A percentile compares a stretch with the other conserved stretches of the same genome.
Evolutionary conservation across 1,140 invertebrate genomes (phyloP).

Genomic region (Ceratosolen solmsi): DNA sequence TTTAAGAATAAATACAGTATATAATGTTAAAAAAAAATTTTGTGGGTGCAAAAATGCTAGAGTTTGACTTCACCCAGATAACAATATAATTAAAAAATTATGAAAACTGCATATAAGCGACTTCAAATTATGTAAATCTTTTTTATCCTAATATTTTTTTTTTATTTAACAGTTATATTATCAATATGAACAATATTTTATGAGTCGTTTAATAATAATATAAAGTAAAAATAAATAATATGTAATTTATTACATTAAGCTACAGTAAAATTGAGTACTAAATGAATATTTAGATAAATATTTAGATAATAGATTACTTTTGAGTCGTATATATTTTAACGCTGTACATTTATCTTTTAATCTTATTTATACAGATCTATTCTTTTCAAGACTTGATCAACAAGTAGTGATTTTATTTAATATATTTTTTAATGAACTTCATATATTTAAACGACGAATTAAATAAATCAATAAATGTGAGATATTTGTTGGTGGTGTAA

Average conservation of each 20-base stretch:
- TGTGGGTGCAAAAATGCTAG: constrained; percentile 49
- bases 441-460: constrained; percentile 8
- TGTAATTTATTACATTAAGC: no score
- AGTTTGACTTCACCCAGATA: constrained; percentile 46
- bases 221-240: constrained; percentile 12
- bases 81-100: constrained; percentile 30
- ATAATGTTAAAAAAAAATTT: constrained; percentile 51
- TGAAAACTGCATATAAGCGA: constrained; percentile 39
- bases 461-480: constrained; percentile 33
- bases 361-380: constrained; percentile 51
- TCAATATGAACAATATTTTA: constrained; percentile 26
- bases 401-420: constrained; percentile 37
- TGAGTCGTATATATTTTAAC: constrained; percentile 25
- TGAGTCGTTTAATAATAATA: constrained; percentile 6
- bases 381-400: constrained; percentile 45
- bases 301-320: constrained; percentile 1
- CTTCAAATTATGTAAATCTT: constrained; percentile 43
- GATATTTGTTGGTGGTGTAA: constrained; percentile 22
- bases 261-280: not conserved
- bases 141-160: constrained; percentile 31
- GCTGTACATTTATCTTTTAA: constrained; percentile 50
- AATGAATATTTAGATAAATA: constrained; percentile 4
- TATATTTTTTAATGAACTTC: constrained; percentile 8
- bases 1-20: constrained; percentile 47
- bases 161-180: constrained; percentile 39